These are phyloP conservation scores for Microtus oregoni DNA, from an alignment of 2,113 vertebrate genomes.

Conservation along the genomic window DNA sequence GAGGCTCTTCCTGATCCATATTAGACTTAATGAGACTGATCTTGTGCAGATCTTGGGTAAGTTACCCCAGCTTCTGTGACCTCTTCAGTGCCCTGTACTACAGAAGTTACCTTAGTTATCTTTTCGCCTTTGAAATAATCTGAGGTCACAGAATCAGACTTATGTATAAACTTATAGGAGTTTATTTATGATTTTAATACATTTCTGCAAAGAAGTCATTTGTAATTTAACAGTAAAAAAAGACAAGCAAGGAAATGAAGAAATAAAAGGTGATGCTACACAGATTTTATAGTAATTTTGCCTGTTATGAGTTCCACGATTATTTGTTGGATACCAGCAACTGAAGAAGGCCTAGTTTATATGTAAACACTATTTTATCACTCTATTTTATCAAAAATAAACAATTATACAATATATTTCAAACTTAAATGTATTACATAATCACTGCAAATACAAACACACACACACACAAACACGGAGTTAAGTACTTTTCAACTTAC, in stretches of 20 bases:
- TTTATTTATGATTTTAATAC: not conserved
- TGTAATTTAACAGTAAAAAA: not conserved
- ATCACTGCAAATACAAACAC: not conserved
- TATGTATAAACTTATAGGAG: not conserved
- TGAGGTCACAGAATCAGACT: not conserved
- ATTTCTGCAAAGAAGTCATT: not conserved
- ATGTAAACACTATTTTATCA: not conserved
- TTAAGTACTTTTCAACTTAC: not conserved
- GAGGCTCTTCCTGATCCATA: too few species aligned
- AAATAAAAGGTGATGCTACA: not conserved
- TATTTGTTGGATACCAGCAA: not conserved
- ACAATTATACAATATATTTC: not conserved
- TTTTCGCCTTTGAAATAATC: not conserved
- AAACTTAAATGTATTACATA: not conserved
- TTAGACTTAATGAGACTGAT: not conserved
- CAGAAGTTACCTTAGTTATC: not conserved
- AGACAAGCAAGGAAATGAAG: not conserved
- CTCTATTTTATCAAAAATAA: conserved; percentile 12
- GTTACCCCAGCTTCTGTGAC: not conserved
- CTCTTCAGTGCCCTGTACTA: not conserved
- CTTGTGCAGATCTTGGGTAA: not conserved
- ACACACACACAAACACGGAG: not conserved
- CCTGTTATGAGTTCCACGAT: not conserved
- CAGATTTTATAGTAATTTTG: not conserved
- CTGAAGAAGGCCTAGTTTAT: not conserved